Base-by-base conservation (phyloP, 30 jellyfish, hydroid and myxozoan species). In the Chironex yamaguchii region DNA sequence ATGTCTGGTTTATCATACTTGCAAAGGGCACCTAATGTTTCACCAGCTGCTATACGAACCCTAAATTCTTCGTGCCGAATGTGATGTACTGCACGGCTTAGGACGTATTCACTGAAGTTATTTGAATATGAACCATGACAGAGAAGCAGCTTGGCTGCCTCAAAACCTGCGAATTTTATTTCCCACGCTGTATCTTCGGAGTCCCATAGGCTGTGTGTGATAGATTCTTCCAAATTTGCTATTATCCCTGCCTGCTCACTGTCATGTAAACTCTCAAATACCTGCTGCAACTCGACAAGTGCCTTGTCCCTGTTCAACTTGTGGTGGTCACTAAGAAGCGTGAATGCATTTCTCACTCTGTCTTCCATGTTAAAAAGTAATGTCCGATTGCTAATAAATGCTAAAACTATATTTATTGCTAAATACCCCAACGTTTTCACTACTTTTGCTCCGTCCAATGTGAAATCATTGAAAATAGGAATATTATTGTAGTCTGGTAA, bases 31-130 rank as follows among this genome's bases (percentile, higher is more conserved):
- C 99, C 99, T 35, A 94, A 84, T 2, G 89, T 82, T 72, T 94
- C 96, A 17, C 99, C 99, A 12, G 99, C 96, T 23, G 92, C 83
- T 14, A 94, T 94, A 22, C 99, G 71, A 35, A 94, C 99, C 30
- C 99, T 83, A 64, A 94, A 94, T 58, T 94, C 99, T 21, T 73
- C 82, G 84, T 94, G 94, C 22, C 64, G 79, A 31, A 94, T 62
- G 73, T 62, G 34, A 11, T 35, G 66, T 69, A 94, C 25, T 0
- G 96, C 91, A 21, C 48, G 70, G 4, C 1, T 25, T 31, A 73
- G 71, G 24, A 89, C 50, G 29, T 54, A 23, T 0, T 76, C 85
- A 22, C 76, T 64, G 51, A 62, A 76, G 65, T 33, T 32, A 30
- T 73, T 29, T 0, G 96, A 76, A 67, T 42, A 29, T 24, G 11